These are phyloP conservation scores for Guaruba guarouba DNA, from an alignment of 2,113 vertebrate genomes.

Conservation along the genomic window DNA sequence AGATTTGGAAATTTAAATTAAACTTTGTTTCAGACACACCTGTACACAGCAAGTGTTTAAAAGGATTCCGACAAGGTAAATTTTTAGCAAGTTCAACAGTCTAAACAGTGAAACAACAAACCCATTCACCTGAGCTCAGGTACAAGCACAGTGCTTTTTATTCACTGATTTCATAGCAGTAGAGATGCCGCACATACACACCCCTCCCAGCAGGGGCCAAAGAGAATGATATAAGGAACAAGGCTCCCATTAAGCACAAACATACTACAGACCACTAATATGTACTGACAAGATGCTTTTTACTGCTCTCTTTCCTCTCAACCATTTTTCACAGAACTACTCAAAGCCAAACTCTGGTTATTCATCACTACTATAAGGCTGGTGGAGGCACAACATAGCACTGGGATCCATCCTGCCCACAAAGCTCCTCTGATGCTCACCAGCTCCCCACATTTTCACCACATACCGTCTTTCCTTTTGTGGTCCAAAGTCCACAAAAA, in stretches of 20 bases:
- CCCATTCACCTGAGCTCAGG: background rate
- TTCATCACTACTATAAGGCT: background rate
- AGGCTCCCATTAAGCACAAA: background rate
- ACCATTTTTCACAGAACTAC: background rate
- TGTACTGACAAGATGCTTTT: background rate
- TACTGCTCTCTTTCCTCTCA: background rate
- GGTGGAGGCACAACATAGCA: background rate
- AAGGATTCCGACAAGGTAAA: slow-evolving; percentile 39
- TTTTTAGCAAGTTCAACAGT: slow-evolving; percentile 28
- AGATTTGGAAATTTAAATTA: slow-evolving; percentile 57
- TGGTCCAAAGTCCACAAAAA: background rate
- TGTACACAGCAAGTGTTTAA: background rate
- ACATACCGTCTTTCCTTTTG: background rate
- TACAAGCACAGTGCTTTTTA: background rate
- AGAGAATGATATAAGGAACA: background rate
- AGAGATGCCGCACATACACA: background rate
- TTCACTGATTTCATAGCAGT: background rate
- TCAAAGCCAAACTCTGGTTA: background rate
- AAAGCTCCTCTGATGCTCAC: background rate
- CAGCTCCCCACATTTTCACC: background rate
- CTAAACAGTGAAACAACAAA: slow-evolving; percentile 14
- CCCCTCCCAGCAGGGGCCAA: background rate
- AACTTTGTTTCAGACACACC: slow-evolving; percentile 39
- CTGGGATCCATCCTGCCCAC: background rate
- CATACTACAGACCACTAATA: background rate